These are phyloP conservation scores for Nomada ferruginata DNA, from an alignment of 2,888 invertebrate species.

Conservation along the genomic window DNA sequence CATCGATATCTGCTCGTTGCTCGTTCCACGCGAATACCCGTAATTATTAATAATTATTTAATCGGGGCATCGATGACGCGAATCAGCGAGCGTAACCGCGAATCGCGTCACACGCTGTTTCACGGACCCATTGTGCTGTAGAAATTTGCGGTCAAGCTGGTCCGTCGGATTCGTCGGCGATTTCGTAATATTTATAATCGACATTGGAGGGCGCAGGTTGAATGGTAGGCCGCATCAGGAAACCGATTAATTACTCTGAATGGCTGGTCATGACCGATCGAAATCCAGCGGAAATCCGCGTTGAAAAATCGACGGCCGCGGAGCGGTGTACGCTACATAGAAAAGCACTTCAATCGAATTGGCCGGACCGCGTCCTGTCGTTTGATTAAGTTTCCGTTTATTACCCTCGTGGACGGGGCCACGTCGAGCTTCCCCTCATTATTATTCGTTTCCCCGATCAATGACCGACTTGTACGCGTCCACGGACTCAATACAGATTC, in stretches of 20 bases:
- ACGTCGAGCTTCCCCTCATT: constrained; percentile 52
- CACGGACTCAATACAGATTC: constrained; percentile 9
- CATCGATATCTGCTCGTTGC: background rate
- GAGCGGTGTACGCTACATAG: constrained; percentile 68
- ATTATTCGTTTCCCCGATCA: constrained; percentile 44
- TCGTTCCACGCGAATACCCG: background rate
- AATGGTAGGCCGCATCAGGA: constrained; percentile 37
- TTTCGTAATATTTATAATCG: constrained; percentile 56
- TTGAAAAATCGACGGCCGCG: constrained; percentile 61
- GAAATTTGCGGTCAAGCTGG: constrained; percentile 35
- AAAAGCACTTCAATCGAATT: constrained; percentile 75
- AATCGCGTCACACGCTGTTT: background rate
- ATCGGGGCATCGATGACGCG: constrained; percentile 26
- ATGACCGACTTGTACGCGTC: constrained; percentile 37
- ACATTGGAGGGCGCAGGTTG: background rate
- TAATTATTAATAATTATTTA: constrained; percentile 49
- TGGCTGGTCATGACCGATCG: constrained; percentile 46
- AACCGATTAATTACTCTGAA: constrained; percentile 62
- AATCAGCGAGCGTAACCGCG: constrained; percentile 17
- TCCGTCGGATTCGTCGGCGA: constrained; percentile 9
- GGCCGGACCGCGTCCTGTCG: constrained; percentile 20
- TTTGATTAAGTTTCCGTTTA: constrained; percentile 64
- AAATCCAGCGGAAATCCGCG: constrained; percentile 50
- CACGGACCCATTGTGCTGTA: background rate
- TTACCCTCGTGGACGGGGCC: constrained; percentile 30